phyloP scores from a whole-genome alignment of 2,113 vertebrate species.

The Nerophis ophidion region DNA sequence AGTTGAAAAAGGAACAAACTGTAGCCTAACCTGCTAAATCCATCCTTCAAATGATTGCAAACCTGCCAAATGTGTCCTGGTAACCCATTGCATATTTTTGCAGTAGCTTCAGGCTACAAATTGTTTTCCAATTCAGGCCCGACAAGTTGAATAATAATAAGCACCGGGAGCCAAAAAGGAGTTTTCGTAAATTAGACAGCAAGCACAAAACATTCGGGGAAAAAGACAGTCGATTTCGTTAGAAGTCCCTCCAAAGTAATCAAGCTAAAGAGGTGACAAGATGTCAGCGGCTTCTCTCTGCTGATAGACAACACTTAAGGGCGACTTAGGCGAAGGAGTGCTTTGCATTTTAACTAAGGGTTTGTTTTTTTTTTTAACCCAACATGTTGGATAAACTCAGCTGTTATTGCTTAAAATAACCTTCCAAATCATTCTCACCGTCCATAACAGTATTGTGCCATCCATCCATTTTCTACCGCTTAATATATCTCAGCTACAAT shows the following conservation, averaged over 20 bases:
- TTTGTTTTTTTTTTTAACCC: too few species aligned
- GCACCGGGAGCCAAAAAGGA: constrained; percentile 18
- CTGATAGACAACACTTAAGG: constrained; percentile 1
- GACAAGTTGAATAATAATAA: constrained; percentile 40
- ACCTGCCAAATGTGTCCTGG: constrained; percentile 13
- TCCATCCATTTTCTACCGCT: too few species aligned
- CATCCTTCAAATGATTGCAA: constrained; percentile 15
- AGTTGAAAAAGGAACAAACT: too few species aligned
- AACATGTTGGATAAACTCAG: too few species aligned
- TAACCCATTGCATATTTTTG: constrained; percentile 19
- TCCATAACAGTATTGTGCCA: too few species aligned
- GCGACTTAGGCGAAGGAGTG: background rate
- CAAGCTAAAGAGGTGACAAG: constrained; percentile 2
- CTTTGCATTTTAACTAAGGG: background rate
- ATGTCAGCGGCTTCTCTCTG: background rate
- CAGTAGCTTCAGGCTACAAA: constrained; percentile 16
- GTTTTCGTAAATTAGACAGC: constrained; percentile 36
- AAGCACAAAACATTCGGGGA: constrained; percentile 17
- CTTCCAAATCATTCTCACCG: too few species aligned
- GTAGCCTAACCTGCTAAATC: constrained; percentile 2
- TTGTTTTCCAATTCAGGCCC: constrained; percentile 35
- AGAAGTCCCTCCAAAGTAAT: constrained; percentile 8
- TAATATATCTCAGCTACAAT: too few species aligned
- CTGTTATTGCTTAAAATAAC: too few species aligned
- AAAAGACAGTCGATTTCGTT: constrained; percentile 5